Conservation (phyloP, 2,797 vertebrate genomes). For the Dryobates pubescens region DNA sequence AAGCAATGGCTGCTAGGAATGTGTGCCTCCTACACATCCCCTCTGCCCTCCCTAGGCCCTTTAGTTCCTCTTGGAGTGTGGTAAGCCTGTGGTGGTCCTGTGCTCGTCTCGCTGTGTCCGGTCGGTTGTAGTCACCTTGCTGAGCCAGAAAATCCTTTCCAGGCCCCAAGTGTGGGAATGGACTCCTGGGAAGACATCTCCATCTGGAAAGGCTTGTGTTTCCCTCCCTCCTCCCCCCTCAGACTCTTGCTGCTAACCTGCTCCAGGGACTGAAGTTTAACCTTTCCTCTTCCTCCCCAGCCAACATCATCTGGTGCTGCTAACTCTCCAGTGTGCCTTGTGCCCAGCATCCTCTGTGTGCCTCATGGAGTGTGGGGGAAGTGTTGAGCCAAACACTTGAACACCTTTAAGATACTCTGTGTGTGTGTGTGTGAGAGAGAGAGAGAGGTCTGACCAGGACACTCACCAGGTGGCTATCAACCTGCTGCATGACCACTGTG, state of each 20-base stretch:
- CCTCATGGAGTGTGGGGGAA: fast-evolving
- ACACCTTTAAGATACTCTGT: neutral
- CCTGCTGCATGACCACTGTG: fast-evolving
- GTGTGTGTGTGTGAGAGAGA: no score
- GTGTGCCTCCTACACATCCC: neutral
- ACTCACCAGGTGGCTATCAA: neutral
- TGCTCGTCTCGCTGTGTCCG: neutral
- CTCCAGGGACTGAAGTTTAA: neutral
- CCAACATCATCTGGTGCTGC: neutral
- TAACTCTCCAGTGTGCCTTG: conserved; percentile 7
- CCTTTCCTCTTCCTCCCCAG: neutral
- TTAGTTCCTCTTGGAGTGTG: neutral
- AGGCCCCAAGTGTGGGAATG: neutral
- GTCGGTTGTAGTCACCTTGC: neutral
- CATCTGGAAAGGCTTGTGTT: neutral
- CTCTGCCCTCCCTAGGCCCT: no score
- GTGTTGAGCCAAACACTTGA: neutral
- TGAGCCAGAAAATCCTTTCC: neutral
- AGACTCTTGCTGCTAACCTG: neutral
- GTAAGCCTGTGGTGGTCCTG: neutral
- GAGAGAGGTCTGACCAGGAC: neutral
- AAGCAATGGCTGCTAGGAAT: neutral
- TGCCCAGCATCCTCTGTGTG: neutral
- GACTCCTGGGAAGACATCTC: neutral
- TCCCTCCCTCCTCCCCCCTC: neutral